Base-by-base conservation (phyloP, 1,140 invertebrate genomes). In the Thereuonema tuberculata region DNA sequence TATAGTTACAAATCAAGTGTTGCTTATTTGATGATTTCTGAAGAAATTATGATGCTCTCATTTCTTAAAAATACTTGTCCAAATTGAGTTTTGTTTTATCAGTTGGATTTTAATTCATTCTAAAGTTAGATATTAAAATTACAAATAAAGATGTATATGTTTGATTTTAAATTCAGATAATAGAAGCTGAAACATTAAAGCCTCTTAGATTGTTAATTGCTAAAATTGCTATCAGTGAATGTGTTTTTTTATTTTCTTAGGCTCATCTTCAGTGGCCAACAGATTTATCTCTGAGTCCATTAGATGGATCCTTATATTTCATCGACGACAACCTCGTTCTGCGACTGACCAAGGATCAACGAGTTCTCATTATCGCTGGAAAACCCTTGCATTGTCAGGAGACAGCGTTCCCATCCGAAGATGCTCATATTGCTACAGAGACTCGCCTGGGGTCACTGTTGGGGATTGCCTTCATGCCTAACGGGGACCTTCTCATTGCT, bases 191-290 rank as follows among this genome's bases (percentile, higher is more conserved):
- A n/a, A n/a, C n/a, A n/a, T n/a, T n/a, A n/a, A n/a, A n/a, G n/a
- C n/a, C n/a, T n/a, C n/a, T n/a, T n/a, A n/a, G n/a, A n/a, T n/a
- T n/a, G n/a, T n/a, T n/a, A n/a, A n/a, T n/a, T n/a, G n/a, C n/a
- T n/a, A n/a, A n/a, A n/a, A n/a, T n/a, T n/a, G n/a, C n/a, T n/a
- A n/a, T n/a, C n/a, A n/a, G n/a, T n/a, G n/a, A n/a, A n/a, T n/a
- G n/a, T 46, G 24, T n/a, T 49, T 29, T 50, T 29, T 29, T 37
- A 50, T 60, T 1, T 29, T 63, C n/a, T 12, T 59, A 71, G 76
- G 87, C 89, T 1, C 89, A 93, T 72, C 74, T 94, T 12, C 88
- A 94, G 70, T 98, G 94, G 94, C 95, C 95, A 1, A 95, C 92
- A 17, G 89, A 90, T 23, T 73, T 98, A 37, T 85, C 91, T 0